Evolutionary conservation across 2,797 vertebrate species (phyloP), one percentile per base, ranked within the genome.

Genomic region (Sebastiscus tertius): DNA sequence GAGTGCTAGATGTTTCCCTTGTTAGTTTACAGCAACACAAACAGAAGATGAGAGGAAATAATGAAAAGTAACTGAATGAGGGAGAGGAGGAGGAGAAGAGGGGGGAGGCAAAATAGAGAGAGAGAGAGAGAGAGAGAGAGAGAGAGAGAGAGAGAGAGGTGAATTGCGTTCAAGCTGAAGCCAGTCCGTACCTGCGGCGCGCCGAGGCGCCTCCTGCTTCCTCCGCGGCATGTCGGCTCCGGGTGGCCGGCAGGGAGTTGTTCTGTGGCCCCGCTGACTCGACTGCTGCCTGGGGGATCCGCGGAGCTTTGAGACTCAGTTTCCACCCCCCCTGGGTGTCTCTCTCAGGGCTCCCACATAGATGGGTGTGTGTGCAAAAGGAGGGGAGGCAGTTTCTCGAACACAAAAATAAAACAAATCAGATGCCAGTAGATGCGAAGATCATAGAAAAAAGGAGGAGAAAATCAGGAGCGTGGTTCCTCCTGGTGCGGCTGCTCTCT

Each of bases 201-300:
- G 97, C 95, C 98, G 96, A 87, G 98, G 98, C 96, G 97, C 98
- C 93, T 99, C 96, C 97, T 99, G 98, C 96, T 99, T 99, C 96
- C 97, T 97, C 96, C 98, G 95, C 96, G 97, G 98, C 98, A 98
- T 98, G 95, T 93, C 96, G 95, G 90, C 87, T 87, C 31, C 75
- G 60, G 81, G 81, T 71, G 68, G 78, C 92, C 89, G 87, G 92
- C 77, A 68, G 90, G 94, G 95, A 94, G 91, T 90, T 93, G 90
- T 91, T 94, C 89, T 95, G 85, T 95, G 93, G 93, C 95, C 95
- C 95, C 95, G 93, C 89, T 93, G 96, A 94, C 95, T 93, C 96
- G 94, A 94, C 92, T 39, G 95, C 94, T 94, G 94, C 93, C 95
- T 83, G 85, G 82, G 93, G 89, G 85, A 83, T 92, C 93, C 90